Percentiles rank a stretch among this genome's conserved stretches.
Evolutionary conservation across 2,888 invertebrate species (phyloP).

Genomic region (Drosophila paramelanica): DNA sequence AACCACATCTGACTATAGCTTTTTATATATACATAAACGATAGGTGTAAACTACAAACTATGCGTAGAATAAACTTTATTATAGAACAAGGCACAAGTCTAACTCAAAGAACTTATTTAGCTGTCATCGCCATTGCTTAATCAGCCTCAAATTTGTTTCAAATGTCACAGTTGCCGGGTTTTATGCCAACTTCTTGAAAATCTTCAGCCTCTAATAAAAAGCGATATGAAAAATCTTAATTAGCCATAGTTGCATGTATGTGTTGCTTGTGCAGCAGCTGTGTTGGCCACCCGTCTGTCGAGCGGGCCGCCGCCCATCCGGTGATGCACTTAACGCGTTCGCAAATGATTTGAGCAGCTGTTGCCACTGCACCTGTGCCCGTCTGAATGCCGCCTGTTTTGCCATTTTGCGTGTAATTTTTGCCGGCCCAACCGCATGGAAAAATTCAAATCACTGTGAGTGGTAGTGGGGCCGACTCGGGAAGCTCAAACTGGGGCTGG

Average conservation of each 20-base stretch:
- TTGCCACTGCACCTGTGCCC: conserved; percentile 60
- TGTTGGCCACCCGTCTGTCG: conserved; percentile 44
- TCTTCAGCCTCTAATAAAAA: conserved; percentile 41
- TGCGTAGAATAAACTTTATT: conserved; percentile 3
- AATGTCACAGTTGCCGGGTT: conserved; percentile 5
- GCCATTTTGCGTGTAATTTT: conserved; percentile 58
- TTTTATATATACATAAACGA: not conserved
- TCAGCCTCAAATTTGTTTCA: conserved; percentile 40
- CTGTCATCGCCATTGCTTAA: conserved; percentile 12
- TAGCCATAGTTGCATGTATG: conserved; percentile 33
- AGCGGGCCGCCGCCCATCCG: conserved; percentile 65
- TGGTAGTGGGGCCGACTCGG: conserved; percentile 13
- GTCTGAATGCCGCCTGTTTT: conserved; percentile 53
- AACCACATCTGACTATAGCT: not conserved
- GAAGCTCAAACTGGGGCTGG: conserved; percentile 14
- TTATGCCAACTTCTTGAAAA: conserved; percentile 4
- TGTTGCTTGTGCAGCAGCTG: conserved; percentile 21
- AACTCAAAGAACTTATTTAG: conserved; percentile 3
- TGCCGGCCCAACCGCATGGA: conserved; percentile 63
- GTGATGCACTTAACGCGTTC: conserved; percentile 76
- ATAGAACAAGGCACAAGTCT: not conserved
- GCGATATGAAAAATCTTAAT: conserved; percentile 59
- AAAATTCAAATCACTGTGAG: conserved; percentile 73
- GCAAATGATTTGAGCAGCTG: conserved; percentile 75
- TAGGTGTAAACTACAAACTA: not conserved